These are phyloP conservation scores for Hylia prasina DNA, from an alignment of 2,113 vertebrate genomes.

Conservation along the genomic window DNA sequence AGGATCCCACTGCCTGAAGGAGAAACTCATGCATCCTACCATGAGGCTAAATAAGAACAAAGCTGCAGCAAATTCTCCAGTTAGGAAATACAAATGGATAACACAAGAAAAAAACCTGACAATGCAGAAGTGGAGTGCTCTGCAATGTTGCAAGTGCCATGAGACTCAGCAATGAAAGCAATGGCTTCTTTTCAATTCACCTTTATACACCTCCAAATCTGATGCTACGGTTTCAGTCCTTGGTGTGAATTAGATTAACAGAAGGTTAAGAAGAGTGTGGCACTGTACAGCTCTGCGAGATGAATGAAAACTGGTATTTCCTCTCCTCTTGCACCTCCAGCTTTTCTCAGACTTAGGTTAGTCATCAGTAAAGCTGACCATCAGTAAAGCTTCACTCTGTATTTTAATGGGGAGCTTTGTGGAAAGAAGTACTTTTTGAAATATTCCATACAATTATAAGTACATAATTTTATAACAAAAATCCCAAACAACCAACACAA, in stretches of 20 bases:
- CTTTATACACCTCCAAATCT: not conserved
- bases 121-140: not conserved
- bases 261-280: not conserved
- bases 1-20: not conserved
- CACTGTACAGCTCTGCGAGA: not conserved
- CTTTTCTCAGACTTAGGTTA: not conserved
- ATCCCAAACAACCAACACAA: not conserved
- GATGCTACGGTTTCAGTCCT: not conserved
- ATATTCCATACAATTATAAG: not conserved
- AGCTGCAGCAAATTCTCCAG: not conserved
- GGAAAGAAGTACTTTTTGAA: not conserved
- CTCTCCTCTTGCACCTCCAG: not conserved
- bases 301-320: not conserved
- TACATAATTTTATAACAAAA: not conserved
- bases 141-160: not conserved
- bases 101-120: not conserved
- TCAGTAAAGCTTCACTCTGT: not conserved
- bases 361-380: not conserved
- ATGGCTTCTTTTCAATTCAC: not conserved
- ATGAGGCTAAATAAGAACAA: not conserved
- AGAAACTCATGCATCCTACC: not conserved
- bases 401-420: not conserved
- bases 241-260: not conserved
- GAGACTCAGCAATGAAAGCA: not conserved
- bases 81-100: not conserved